Percentiles rank a stretch among this genome's conserved stretches.
Evolutionary conservation across 2,888 invertebrate species (phyloP).

Genomic region (Rhorus exstirpatorius): DNA sequence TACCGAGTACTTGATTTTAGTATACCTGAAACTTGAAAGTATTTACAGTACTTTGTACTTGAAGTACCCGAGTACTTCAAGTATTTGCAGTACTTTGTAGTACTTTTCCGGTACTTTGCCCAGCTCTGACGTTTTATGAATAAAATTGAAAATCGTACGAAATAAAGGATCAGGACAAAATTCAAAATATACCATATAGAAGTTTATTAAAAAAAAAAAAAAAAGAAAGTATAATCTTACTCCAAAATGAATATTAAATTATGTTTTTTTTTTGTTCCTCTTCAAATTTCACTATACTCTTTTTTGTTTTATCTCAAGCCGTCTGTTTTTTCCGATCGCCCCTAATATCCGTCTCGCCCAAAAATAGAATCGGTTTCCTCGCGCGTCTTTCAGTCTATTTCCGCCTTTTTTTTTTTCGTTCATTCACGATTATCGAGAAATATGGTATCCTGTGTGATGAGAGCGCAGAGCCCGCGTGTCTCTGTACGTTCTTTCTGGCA

Average conservation of each 20-base stretch:
- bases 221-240: background rate
- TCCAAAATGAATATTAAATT: background rate
- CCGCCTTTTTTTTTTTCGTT: conserved; percentile 68
- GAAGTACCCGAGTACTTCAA: too few species aligned
- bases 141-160: too few species aligned
- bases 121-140: too few species aligned
- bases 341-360: conserved; percentile 41
- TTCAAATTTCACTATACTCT: background rate
- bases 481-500: conserved; percentile 39
- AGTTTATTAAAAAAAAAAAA: background rate
- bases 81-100: too few species aligned
- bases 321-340: conserved; percentile 34
- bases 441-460: conserved; percentile 74
- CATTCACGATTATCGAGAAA: conserved; percentile 71
- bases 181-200: too few species aligned
- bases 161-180: too few species aligned
- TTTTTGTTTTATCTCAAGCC: background rate
- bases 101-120: too few species aligned
- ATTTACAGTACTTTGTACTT: too few species aligned
- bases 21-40: too few species aligned
- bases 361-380: conserved; percentile 58
- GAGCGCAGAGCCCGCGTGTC: conserved; percentile 34
- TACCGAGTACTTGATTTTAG: too few species aligned
- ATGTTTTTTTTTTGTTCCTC: background rate
- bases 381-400: conserved; percentile 22